Evolutionary conservation across 2,797 vertebrate genomes (phyloP).

Genomic region (Cercopithecus neglectus): DNA sequence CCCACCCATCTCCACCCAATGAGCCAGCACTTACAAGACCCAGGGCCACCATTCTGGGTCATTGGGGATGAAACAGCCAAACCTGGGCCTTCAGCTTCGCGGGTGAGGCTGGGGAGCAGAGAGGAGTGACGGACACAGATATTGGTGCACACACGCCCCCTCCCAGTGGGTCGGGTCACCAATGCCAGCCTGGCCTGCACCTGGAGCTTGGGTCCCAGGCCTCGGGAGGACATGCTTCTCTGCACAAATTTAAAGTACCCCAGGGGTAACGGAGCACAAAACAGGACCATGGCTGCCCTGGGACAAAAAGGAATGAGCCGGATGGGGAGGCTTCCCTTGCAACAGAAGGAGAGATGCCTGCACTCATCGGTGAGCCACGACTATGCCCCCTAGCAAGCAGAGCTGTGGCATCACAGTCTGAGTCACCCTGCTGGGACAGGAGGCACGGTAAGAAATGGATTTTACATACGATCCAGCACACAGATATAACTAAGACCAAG

Average conservation of each 20-base stretch:
- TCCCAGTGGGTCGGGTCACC: accelerated
- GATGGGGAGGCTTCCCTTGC: neutral
- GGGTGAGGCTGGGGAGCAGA: accelerated
- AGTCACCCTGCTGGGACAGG: neutral
- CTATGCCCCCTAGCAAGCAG: neutral
- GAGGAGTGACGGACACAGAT: too few relatives aligned
- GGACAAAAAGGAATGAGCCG: neutral
- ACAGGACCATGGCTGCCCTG: accelerated
- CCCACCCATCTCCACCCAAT: too few relatives aligned
- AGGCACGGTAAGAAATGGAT: neutral
- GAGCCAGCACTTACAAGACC: neutral
- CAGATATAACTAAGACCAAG: neutral
- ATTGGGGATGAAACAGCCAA: neutral
- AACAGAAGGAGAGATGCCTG: neutral
- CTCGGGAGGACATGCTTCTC: accelerated
- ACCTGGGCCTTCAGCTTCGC: neutral
- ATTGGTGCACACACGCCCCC: accelerated
- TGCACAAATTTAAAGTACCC: neutral
- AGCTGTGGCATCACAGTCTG: neutral
- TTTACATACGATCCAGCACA: too few relatives aligned
- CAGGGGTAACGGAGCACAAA: neutral
- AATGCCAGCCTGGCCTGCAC: neutral
- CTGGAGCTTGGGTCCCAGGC: neutral
- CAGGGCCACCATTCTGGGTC: neutral
- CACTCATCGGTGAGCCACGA: accelerated